A percentile compares a stretch with the other conserved stretches of the same genome.
Conservation (phyloP, 2,797 vertebrate genomes). For the Botia kubotai region DNA sequence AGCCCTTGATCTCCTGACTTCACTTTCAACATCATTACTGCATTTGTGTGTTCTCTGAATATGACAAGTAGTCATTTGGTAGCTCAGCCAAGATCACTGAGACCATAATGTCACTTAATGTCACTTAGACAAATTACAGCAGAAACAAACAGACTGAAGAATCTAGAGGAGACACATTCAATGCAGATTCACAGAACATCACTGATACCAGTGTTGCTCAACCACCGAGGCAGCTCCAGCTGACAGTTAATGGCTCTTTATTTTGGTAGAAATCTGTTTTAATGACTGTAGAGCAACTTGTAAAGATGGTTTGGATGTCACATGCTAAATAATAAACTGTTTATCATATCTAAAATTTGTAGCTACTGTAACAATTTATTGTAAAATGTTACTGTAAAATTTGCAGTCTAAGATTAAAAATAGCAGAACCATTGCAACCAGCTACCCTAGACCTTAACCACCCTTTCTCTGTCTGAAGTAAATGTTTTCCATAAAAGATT, state of each 20-base stretch:
- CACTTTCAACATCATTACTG: slow-evolving; percentile 41
- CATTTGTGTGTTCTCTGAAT: slow-evolving; percentile 36
- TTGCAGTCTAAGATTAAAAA: not conserved
- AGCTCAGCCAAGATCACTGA: slow-evolving; percentile 34
- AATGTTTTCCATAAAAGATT: not conserved
- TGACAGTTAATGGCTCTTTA: slow-evolving; percentile 44
- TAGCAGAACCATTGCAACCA: not conserved
- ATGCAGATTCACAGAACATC: slow-evolving; percentile 3
- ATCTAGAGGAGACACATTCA: slow-evolving; percentile 23
- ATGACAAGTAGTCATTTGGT: slow-evolving; percentile 38
- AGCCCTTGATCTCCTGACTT: slow-evolving; percentile 42
- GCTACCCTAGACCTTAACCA: not conserved
- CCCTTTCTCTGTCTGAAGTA: not conserved
- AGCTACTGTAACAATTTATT: not conserved
- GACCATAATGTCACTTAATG: slow-evolving; percentile 23
- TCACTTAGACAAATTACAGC: slow-evolving; percentile 13
- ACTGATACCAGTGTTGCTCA: not conserved
- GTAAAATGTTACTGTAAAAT: too few relatives aligned
- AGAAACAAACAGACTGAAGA: slow-evolving; percentile 20
- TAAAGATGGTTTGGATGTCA: slow-evolving; percentile 5
- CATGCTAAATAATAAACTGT: not conserved
- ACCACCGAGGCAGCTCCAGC: slow-evolving; percentile 19
- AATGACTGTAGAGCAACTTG: not conserved
- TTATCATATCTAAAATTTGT: not conserved
- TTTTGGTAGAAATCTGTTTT: slow-evolving; percentile 30